Conservation (phyloP, 1,140 invertebrate genomes). For the Drosophila kohkoa region DNA sequence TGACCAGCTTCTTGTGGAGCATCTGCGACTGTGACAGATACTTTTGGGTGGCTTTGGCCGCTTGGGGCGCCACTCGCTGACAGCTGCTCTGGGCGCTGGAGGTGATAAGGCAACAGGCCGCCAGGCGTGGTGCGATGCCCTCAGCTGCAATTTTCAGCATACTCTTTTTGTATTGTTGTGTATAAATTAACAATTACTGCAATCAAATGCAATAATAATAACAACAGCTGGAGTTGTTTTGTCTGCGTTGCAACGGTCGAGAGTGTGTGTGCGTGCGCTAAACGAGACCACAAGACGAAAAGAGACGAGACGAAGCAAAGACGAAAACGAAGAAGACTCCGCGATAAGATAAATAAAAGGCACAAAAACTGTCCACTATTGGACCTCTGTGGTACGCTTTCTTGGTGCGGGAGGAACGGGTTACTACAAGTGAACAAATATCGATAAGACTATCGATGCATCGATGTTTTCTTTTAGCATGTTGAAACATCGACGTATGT, state of each 20-base stretch:
- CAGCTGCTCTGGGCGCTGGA: conserved; percentile 64
- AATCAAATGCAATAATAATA: background rate
- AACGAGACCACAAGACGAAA: background rate
- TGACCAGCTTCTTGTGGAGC: conserved; percentile 68
- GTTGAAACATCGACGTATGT: no score
- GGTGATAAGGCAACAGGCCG: conserved; percentile 61
- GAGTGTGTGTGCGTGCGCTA: background rate
- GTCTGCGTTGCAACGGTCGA: conserved; percentile 5
- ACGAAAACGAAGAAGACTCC: conserved; percentile 17
- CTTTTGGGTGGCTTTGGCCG: conserved; percentile 65
- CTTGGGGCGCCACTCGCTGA: conserved; percentile 55
- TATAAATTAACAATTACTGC: background rate
- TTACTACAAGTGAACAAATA: background rate
- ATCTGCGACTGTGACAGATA: conserved; percentile 69
- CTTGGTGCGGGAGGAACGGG: conserved; percentile 9
- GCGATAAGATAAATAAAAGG: conserved; percentile 49
- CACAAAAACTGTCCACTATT: conserved; percentile 21
- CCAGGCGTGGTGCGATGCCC: conserved; percentile 67
- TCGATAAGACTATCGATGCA: no score
- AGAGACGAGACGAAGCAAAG: background rate
- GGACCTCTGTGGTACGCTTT: background rate
- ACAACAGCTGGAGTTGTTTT: background rate
- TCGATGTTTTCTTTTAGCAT: no score
- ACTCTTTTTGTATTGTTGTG: background rate
- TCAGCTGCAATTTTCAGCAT: conserved; percentile 79